A percentile compares a stretch with the other conserved stretches of the same genome.
phyloP scores from a whole-genome alignment of 2,113 vertebrate species.

The Nerophis ophidion region DNA sequence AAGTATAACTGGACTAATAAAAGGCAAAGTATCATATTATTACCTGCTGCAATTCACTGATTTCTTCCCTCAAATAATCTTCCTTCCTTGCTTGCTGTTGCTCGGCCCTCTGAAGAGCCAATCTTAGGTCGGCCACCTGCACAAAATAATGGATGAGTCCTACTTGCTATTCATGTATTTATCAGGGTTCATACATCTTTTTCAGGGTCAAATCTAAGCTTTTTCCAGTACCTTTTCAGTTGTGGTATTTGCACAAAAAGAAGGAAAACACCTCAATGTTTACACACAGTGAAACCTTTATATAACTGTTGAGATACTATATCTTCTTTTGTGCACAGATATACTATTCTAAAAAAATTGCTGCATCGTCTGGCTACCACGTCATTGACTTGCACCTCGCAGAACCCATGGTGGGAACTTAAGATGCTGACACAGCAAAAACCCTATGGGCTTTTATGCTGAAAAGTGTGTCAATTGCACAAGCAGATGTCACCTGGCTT shows the following conservation, averaged over 20 bases:
- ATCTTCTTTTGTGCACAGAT: no score
- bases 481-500: conserved; percentile 74
- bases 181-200: no score
- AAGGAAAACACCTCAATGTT: neutral
- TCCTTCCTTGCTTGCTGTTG: conserved; percentile 92
- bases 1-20: neutral
- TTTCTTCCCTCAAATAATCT: conserved; percentile 94
- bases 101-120: conserved; percentile 87
- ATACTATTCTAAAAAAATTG: no score
- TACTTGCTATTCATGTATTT: no score
- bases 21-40: neutral
- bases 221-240: no score
- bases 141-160: neutral
- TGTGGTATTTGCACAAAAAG: neutral
- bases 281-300: no score
- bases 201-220: no score
- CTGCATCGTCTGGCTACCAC: no score
- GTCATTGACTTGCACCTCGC: no score
- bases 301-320: no score
- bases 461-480: neutral
- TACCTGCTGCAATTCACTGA: conserved; percentile 92
- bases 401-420: no score
- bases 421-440: no score
- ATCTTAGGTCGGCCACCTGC: conserved; percentile 88
- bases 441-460: neutral